These are phyloP conservation scores for Ranitomeya imitator DNA, from an alignment of 2,113 vertebrate genomes.

Conservation along the genomic window DNA sequence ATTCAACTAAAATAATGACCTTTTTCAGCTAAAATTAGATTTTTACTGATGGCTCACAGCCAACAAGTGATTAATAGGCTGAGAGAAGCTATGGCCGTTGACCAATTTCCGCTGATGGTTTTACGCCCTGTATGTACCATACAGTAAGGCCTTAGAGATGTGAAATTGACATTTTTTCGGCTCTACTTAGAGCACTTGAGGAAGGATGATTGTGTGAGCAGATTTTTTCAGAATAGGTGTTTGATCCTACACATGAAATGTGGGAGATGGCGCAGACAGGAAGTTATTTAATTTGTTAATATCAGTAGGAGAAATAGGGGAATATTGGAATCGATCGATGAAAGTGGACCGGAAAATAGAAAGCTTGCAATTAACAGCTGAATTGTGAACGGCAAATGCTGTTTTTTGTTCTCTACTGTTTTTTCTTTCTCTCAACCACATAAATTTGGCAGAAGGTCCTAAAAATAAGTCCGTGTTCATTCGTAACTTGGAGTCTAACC, in stretches of 20 bases:
- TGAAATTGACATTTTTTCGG: constrained; percentile 3
- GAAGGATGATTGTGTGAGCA: background rate
- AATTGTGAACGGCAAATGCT: background rate
- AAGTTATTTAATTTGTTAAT: constrained; percentile 17
- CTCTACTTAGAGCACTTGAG: background rate
- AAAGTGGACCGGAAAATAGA: background rate
- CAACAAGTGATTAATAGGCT: background rate
- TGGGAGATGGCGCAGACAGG: background rate
- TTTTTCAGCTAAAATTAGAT: background rate
- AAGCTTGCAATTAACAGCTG: background rate
- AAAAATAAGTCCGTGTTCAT: background rate
- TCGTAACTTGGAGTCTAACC: background rate
- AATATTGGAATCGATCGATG: background rate
- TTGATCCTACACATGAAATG: background rate
- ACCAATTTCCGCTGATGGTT: constrained; percentile 17
- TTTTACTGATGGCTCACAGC: background rate
- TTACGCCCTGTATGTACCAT: constrained; percentile 2
- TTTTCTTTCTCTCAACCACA: background rate
- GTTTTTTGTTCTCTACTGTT: background rate
- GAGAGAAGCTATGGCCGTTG: background rate
- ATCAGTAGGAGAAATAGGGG: background rate
- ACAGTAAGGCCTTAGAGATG: background rate
- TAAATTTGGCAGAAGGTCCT: background rate
- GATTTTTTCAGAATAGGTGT: background rate
- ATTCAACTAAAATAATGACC: background rate